Evolutionary conservation across 2,888 invertebrate species (phyloP).

Genomic region (Ichneumoninae sp.): DNA sequence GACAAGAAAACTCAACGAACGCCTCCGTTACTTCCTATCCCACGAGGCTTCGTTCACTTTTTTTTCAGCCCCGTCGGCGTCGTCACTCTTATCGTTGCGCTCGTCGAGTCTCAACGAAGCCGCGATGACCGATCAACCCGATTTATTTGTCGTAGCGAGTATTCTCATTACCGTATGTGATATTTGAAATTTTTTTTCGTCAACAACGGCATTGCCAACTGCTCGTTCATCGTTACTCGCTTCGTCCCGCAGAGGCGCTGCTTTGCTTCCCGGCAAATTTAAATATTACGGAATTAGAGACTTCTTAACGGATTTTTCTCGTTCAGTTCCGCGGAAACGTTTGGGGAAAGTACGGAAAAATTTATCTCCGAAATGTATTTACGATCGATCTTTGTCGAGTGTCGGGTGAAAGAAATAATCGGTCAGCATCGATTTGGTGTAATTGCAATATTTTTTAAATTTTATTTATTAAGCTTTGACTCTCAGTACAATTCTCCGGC

Average conservation of each 20-base stretch:
- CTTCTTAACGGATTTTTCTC: not conserved
- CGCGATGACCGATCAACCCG: not conserved
- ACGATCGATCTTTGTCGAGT: not conserved
- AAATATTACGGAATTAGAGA: not conserved
- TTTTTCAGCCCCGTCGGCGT: not conserved
- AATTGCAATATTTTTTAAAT: conserved; percentile 25
- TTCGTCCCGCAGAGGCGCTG: not conserved
- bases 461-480: conserved; percentile 19
- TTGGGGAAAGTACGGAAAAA: not conserved
- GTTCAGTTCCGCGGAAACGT: not conserved
- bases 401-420: not conserved
- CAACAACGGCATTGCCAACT: conserved; percentile 55
- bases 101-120: not conserved
- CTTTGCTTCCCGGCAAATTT: conserved; percentile 33
- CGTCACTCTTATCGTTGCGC: not conserved
- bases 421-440: not conserved
- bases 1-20: conserved; percentile 68
- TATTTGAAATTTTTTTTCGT: conserved; percentile 62
- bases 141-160: not conserved
- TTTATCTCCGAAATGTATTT: not conserved
- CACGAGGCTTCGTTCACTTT: not conserved
- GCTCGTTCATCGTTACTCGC: not conserved
- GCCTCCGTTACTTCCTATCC: not conserved
- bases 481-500: conserved; percentile 9
- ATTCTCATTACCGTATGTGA: not conserved